phyloP scores from a whole-genome alignment of 2,797 vertebrate genomes.

The Triplophysa bombifrons region DNA sequence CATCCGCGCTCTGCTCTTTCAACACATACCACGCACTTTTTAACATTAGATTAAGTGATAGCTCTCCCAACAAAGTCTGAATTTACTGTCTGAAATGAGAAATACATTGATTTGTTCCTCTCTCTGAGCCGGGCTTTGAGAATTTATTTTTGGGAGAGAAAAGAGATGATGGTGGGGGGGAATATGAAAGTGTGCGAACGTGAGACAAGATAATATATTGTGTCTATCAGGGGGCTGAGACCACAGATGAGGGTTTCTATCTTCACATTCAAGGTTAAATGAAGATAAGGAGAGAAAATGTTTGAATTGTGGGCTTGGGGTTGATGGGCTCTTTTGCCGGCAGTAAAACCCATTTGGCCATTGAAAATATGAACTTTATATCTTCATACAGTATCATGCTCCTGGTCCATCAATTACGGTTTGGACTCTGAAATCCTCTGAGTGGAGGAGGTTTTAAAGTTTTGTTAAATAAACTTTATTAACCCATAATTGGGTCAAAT shows the following conservation, averaged over 20 bases:
- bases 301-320: slow-evolving; percentile 48
- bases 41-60: slow-evolving; percentile 54
- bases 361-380: slow-evolving; percentile 61
- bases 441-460: slow-evolving; percentile 56
- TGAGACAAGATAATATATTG: slow-evolving; percentile 60
- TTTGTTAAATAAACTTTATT: slow-evolving; percentile 34
- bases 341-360: slow-evolving; percentile 58
- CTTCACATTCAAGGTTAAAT: slow-evolving; percentile 63
- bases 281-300: slow-evolving; percentile 59
- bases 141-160: slow-evolving; percentile 49
- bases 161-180: slow-evolving; percentile 18
- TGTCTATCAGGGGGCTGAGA: slow-evolving; percentile 28
- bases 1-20: slow-evolving; percentile 45
- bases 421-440: slow-evolving; percentile 24
- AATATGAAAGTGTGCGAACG: slow-evolving; percentile 51
- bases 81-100: slow-evolving; percentile 51
- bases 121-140: slow-evolving; percentile 58
- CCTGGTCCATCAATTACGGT: slow-evolving; percentile 55
- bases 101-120: slow-evolving; percentile 58
- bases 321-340: slow-evolving; percentile 30
- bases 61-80: slow-evolving; percentile 47
- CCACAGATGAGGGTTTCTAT: slow-evolving; percentile 53
- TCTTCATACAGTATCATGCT: slow-evolving; percentile 59
- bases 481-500: no score
- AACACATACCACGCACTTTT: slow-evolving; percentile 52